These are phyloP conservation scores for Druceiella hillmani DNA, from an alignment of 2,888 invertebrate species.

Conservation along the genomic window DNA sequence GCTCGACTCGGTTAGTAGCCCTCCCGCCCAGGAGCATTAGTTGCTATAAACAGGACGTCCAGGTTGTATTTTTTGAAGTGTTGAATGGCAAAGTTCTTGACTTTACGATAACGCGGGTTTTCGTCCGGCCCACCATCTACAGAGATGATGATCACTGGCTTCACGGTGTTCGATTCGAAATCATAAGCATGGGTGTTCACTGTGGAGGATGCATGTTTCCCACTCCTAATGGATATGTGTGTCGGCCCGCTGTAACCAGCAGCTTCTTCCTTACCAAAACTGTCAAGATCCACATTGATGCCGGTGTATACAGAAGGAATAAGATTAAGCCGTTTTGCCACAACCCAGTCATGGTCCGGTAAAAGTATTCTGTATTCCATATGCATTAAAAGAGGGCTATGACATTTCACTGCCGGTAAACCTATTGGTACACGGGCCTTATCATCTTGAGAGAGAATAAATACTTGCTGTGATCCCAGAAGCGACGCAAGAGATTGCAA, in stretches of 20 bases:
- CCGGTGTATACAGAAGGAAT: slow-evolving; percentile 28
- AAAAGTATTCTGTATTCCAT: slow-evolving; percentile 21
- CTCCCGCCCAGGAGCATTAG: slow-evolving; percentile 15
- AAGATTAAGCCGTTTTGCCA: slow-evolving; percentile 22
- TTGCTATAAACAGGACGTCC: slow-evolving; percentile 8
- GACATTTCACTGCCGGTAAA: slow-evolving; percentile 32
- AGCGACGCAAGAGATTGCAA: no score
- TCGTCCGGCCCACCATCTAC: no score
- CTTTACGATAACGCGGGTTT: slow-evolving; percentile 21
- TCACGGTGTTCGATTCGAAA: slow-evolving; percentile 23
- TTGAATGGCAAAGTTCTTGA: slow-evolving; percentile 15
- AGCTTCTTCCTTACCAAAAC: no score
- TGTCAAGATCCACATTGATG: slow-evolving; percentile 26
- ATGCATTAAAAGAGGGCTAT: slow-evolving; percentile 24
- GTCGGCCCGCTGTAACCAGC: slow-evolving; percentile 35
- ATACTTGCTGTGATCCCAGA: no score
- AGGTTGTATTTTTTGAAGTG: slow-evolving; percentile 17
- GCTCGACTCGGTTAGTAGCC: slow-evolving; percentile 15
- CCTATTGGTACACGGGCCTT: slow-evolving; percentile 32
- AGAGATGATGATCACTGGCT: slow-evolving; percentile 25
- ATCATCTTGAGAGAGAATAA: slow-evolving; percentile 25
- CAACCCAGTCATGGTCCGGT: slow-evolving; percentile 23
- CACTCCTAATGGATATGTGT: slow-evolving; percentile 29
- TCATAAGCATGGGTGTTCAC: slow-evolving; percentile 25
- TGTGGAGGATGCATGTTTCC: slow-evolving; percentile 26